Evolutionary conservation across 2,797 vertebrate genomes (phyloP), one percentile per base, ranked within the genome.

Genomic region (Coregonus suidteri): DNA sequence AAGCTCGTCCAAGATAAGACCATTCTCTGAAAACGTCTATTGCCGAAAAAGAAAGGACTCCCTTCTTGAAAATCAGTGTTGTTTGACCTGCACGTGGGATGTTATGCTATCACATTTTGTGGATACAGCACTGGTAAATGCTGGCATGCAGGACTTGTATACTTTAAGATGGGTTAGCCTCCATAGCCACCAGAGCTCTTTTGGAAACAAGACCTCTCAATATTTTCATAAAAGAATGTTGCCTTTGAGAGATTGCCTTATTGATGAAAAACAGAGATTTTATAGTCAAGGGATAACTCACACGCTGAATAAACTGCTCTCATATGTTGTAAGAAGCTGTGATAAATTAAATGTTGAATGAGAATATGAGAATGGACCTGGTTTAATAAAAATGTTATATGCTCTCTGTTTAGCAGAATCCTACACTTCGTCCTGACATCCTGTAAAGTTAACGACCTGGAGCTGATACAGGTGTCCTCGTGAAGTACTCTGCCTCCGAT

Each of bases 81-180:
- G 71, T 76, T 81, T 52, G 62, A 67, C 76, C 68, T 80, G 80
- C 81, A 79, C 85, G 72, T 75, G 53, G 82, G 79, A 81, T 72
- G 69, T 53, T 41, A 81, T 69, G 77, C 59, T 81, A 78, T 64
- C 20, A 25, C 7, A 64, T 20, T 9, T 25, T 64, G 62, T 79
- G 70, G 74, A 84, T 77, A 78, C 73, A 14, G 35, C 54, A 35
- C 35, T 51, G 74, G 75, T 79, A 1, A 64, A 82, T 82, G 80
- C 76, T 83, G 84, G 79, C 77, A 83, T 85, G 85, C 80, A 81
- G 79, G 86, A 83, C 84, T 85, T 64, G 31, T 82, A 80, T 79
- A 83, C 80, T 86, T 76, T 66, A 30, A 25, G 9, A 64, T 47
- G 2, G 41, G 20, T 64, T 62, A 82, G 69, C 31, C 72, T 79